Evolutionary conservation across 2,888 invertebrate species (phyloP).

Genomic region (Yponomeuta evonymella): DNA sequence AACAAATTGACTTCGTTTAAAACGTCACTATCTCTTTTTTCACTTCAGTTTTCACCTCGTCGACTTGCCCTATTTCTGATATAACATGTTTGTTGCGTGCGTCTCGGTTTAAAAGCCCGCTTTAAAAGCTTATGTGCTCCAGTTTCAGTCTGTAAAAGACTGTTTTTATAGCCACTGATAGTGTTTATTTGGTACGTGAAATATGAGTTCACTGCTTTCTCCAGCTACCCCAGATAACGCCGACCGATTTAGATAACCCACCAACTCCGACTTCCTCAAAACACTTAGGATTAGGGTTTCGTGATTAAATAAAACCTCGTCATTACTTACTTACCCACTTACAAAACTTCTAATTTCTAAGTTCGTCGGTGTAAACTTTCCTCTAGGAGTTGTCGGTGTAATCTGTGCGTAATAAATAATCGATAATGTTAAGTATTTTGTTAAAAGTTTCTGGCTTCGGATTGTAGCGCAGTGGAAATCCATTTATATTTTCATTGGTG

Average conservation of each 20-base stretch:
- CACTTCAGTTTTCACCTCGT: neutral
- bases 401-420: constrained; percentile 33
- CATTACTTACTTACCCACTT: too few species aligned
- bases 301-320: too few species aligned
- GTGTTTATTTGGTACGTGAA: constrained; percentile 34
- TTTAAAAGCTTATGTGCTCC: constrained; percentile 26
- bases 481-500: constrained; percentile 53
- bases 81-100: constrained; percentile 24
- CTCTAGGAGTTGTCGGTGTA: constrained; percentile 5
- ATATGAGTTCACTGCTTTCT: constrained; percentile 12
- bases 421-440: constrained; percentile 47
- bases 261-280: too few species aligned
- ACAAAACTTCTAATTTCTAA: too few species aligned
- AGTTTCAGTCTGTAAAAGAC: constrained; percentile 29
- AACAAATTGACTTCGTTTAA: neutral
- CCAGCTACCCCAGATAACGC: neutral
- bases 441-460: constrained; percentile 41
- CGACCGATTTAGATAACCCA: neutral
- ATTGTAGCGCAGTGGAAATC: constrained; percentile 44
- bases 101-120: constrained; percentile 16
- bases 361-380: neutral
- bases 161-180: constrained; percentile 28
- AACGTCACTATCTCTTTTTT: neutral
- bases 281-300: too few species aligned
- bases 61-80: neutral